Base-by-base conservation (phyloP, 2,888 invertebrate species). In the Drosophila longiperda region DNA sequence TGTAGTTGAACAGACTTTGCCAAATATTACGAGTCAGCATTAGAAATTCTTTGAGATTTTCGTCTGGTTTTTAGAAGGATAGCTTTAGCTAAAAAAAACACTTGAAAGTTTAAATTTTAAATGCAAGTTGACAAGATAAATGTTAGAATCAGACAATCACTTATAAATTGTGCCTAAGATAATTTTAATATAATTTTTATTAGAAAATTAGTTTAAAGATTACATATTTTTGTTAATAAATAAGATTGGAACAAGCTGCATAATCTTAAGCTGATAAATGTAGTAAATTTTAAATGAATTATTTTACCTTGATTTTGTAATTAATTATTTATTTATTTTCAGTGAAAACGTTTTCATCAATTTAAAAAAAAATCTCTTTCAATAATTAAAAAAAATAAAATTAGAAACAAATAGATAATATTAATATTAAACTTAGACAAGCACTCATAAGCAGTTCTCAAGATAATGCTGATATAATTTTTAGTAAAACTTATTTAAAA, bases 1-100 rank as follows among this genome's bases (percentile, higher is more conserved):
- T 50, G 26, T 52, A 63, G 55, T 40, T 52, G 42, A 58, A 55
- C 4, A 20, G 59, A 52, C 64, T 49, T 20, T 40, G 15, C 7
- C 0, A 29, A 65, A 52, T 38, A 58, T 45, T 52, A 12, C 26
- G 11, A 40, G 20, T 62, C 49, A 40, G 54, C 23, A 48, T 49
- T 55, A 23, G 7, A 42, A 33, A 58, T 59, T 32, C 23, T 6
- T 52, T 65, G 65, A 15, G 32, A 50, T 58, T 26, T 58, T 36
- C 26, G 57, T 57, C 36, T 49, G 20, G 32, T 8, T 49, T 57
- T 57, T 32, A 49, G 40, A 29, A 54, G 54, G 8, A 17, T 7
- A 45, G 26, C 49, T 26, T 15, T 17, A 17, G 49, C 29, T 11
- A 17, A 29, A 50, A 17, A 5, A 26, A n/a, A n/a, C n/a, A n/a